Evolutionary conservation across 2,797 vertebrate species (phyloP).

Genomic region (Lemur catta): DNA sequence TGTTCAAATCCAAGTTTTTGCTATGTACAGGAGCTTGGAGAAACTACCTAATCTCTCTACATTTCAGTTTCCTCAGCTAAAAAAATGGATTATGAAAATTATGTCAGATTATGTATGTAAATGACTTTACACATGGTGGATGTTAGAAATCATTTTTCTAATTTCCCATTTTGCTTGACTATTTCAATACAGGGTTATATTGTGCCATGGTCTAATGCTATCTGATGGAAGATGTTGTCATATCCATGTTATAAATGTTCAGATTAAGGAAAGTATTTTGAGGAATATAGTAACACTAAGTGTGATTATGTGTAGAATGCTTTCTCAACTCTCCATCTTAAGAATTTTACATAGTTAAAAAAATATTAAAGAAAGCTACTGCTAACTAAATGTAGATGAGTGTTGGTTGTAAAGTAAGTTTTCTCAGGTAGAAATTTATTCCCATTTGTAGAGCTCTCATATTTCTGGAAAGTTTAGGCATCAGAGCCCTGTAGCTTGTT

Average conservation of each 20-base stretch:
- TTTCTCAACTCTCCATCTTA: neutral
- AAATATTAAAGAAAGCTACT: neutral
- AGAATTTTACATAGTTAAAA: neutral
- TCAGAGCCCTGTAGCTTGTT: neutral
- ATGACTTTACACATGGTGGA: neutral
- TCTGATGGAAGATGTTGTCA: neutral
- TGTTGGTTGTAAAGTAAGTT: neutral
- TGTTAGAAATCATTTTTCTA: neutral
- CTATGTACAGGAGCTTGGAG: neutral
- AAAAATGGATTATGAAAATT: neutral
- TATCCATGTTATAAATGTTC: neutral
- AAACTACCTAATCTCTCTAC: neutral
- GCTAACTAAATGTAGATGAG: neutral
- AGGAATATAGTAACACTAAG: neutral
- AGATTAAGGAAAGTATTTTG: neutral
- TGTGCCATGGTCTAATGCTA: neutral
- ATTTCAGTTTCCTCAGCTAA: conserved; percentile 2
- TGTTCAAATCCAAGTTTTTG: neutral
- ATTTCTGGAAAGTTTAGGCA: neutral
- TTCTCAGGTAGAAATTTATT: neutral
- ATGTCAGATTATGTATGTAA: neutral
- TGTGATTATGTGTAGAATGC: conserved; percentile 45
- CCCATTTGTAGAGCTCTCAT: neutral
- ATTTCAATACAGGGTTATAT: neutral
- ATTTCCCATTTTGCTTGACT: neutral